Conservation (phyloP, 2,797 vertebrate species). For the Gouania willdenowi region DNA sequence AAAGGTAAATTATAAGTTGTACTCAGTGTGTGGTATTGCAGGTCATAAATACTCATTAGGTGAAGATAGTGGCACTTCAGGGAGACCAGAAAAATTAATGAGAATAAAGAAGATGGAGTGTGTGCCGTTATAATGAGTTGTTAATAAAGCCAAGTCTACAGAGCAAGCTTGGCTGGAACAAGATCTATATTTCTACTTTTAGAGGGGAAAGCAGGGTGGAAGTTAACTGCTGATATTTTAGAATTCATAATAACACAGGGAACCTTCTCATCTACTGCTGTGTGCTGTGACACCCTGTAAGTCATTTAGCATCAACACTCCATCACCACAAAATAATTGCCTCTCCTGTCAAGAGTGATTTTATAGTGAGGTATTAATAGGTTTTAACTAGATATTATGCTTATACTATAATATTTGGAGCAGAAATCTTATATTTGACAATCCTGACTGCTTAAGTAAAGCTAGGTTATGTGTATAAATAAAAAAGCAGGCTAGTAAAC, state of each 20-base stretch:
- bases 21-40: background rate
- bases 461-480: too few species aligned
- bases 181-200: slow-evolving; percentile 45
- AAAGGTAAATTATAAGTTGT: background rate
- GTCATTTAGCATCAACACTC: slow-evolving; percentile 46
- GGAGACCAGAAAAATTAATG: slow-evolving; percentile 49
- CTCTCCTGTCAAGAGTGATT: slow-evolving; percentile 29
- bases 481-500: too few species aligned
- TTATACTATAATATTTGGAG: too few species aligned
- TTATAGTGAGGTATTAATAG: slow-evolving; percentile 44
- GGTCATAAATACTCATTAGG: slow-evolving; percentile 49
- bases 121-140: slow-evolving; percentile 42
- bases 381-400: slow-evolving; percentile 21
- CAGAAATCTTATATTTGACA: too few species aligned
- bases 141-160: slow-evolving; percentile 40
- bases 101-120: slow-evolving; percentile 32
- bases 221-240: slow-evolving; percentile 47
- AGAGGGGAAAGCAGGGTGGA: slow-evolving; percentile 33
- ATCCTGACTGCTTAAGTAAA: too few species aligned
- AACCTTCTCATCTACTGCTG: slow-evolving; percentile 22
- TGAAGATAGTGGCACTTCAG: slow-evolving; percentile 21
- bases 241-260: slow-evolving; percentile 29
- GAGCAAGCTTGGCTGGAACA: slow-evolving; percentile 32
- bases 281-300: slow-evolving; percentile 37
- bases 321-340: slow-evolving; percentile 43